Percentiles rank a stretch among this genome's conserved stretches.
These are phyloP conservation scores for Parnassius smintheus DNA, from an alignment of 2,888 invertebrate genomes.

Conservation along the genomic window DNA sequence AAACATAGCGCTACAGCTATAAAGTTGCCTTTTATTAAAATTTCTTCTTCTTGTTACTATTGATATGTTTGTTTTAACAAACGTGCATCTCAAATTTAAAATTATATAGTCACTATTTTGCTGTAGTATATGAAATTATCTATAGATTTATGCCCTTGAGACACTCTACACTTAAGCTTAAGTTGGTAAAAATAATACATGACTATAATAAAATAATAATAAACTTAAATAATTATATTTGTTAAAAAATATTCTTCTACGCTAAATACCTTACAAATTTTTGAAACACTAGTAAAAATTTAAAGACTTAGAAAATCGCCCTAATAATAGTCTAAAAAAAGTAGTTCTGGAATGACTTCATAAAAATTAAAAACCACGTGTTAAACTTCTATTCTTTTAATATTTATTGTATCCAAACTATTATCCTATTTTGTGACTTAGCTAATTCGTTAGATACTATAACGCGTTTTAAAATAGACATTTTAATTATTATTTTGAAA, in stretches of 20 bases:
- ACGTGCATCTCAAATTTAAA: slow-evolving; percentile 49
- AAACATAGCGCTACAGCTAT: slow-evolving; percentile 36
- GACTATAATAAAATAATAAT: slow-evolving; percentile 50
- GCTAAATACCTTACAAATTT: slow-evolving; percentile 73
- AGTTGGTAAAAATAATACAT: slow-evolving; percentile 54
- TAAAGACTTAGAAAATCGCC: slow-evolving; percentile 65
- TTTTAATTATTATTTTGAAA: background rate
- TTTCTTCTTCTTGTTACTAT: background rate
- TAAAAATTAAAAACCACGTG: slow-evolving; percentile 29
- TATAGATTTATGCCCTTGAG: slow-evolving; percentile 67
- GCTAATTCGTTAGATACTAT: slow-evolving; percentile 5
- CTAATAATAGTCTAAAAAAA: slow-evolving; percentile 43
- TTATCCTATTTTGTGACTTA: slow-evolving; percentile 3
- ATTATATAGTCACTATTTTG: slow-evolving; percentile 52
- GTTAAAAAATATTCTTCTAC: slow-evolving; percentile 78
- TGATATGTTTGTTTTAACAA: slow-evolving; percentile 45
- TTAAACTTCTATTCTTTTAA: slow-evolving; percentile 4
- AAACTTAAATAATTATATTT: slow-evolving; percentile 65
- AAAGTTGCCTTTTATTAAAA: slow-evolving; percentile 41
- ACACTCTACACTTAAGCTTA: slow-evolving; percentile 57
- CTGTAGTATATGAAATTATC: slow-evolving; percentile 58
- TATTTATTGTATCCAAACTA: background rate
- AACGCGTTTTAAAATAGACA: slow-evolving; percentile 10
- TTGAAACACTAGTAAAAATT: slow-evolving; percentile 57
- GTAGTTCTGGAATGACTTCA: slow-evolving; percentile 49